phyloP scores from a whole-genome alignment of 2,888 invertebrate genomes.

The Aspidapion aeneum region DNA sequence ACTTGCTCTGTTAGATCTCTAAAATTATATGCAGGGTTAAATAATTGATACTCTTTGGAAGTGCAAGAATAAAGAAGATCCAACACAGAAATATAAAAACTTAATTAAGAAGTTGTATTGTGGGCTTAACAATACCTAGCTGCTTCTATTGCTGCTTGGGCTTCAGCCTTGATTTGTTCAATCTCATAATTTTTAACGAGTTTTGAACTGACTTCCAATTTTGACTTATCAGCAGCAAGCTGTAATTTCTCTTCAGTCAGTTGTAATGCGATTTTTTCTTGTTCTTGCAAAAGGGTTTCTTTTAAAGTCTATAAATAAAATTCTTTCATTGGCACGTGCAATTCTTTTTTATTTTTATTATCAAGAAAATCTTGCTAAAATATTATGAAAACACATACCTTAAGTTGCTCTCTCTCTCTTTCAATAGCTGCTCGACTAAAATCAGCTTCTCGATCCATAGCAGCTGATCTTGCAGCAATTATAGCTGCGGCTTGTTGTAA shows the following conservation, averaged over 20 bases:
- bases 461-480: constrained; percentile 58
- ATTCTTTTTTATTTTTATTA: not conserved
- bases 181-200: constrained; percentile 41
- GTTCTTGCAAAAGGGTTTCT: constrained; percentile 57
- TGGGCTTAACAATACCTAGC: no score
- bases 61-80: no score
- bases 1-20: constrained; percentile 43
- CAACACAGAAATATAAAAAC: no score
- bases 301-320: constrained; percentile 50
- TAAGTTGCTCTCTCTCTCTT: constrained; percentile 58
- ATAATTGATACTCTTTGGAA: no score
- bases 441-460: constrained; percentile 58
- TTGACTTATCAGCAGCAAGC: constrained; percentile 43
- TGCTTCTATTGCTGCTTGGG: constrained; percentile 46
- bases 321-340: not conserved
- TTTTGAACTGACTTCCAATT: constrained; percentile 42
- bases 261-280: constrained; percentile 55
- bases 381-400: constrained; percentile 47
- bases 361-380: no score
- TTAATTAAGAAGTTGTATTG: no score
- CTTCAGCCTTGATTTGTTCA: constrained; percentile 43
- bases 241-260: constrained; percentile 57
- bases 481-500: constrained; percentile 59
- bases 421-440: constrained; percentile 55
- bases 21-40: not conserved